phyloP scores from a whole-genome alignment of 2,113 vertebrate genomes.

The Xerus inauris region DNA sequence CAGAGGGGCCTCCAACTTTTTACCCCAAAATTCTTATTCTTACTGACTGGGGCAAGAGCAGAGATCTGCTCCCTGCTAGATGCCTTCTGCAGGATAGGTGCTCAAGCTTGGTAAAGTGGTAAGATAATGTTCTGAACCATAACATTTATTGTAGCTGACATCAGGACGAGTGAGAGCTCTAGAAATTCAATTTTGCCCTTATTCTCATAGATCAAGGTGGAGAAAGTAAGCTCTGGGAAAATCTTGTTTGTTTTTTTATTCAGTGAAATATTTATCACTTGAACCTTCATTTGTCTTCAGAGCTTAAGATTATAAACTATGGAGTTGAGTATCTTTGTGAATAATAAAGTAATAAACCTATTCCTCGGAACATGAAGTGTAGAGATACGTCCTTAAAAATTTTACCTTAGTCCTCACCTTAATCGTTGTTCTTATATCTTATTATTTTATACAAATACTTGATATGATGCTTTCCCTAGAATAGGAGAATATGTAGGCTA shows the following conservation, averaged over 20 bases:
- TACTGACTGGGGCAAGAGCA: background rate
- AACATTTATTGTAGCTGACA: background rate
- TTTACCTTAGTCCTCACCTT: background rate
- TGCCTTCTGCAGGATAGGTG: background rate
- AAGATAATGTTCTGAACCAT: background rate
- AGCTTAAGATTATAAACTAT: background rate
- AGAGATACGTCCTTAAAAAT: background rate
- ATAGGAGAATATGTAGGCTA: background rate
- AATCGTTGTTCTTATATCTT: background rate
- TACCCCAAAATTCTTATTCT: background rate
- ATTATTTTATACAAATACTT: background rate
- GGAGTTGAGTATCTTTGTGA: background rate
- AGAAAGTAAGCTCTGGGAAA: background rate
- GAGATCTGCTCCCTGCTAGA: background rate
- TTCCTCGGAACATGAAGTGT: background rate
- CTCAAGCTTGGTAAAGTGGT: background rate
- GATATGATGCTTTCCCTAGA: background rate
- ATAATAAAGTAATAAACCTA: background rate
- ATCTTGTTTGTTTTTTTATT: background rate
- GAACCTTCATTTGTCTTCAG: background rate
- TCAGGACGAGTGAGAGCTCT: background rate
- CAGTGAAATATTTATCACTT: background rate
- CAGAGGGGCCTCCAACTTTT: background rate
- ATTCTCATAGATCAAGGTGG: background rate
- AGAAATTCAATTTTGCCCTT: background rate